Evolutionary conservation across 2,888 invertebrate genomes (phyloP).

Genomic region (Brachynemurus nebulosus): DNA sequence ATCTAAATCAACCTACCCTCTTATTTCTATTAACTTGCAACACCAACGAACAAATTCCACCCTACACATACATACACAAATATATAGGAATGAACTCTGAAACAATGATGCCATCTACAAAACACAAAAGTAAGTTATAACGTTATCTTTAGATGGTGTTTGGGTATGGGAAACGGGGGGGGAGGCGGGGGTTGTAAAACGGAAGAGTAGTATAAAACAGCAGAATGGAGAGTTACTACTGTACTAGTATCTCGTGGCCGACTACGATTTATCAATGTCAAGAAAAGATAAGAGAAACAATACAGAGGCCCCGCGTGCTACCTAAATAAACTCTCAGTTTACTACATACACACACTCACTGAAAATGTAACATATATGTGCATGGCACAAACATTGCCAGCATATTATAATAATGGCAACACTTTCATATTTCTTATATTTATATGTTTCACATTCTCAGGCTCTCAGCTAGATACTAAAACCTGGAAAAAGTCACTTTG

Average conservation of each 20-base stretch:
- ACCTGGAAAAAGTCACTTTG: too few relatives aligned
- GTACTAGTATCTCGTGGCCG: conserved; percentile 8
- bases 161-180: not conserved
- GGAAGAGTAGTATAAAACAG: conserved; percentile 9
- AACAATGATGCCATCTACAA: not conserved
- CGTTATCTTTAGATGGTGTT: conserved; percentile 2
- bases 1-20: too few relatives aligned
- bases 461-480: too few relatives aligned
- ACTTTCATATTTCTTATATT: not conserved
- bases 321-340: not conserved
- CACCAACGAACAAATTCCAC: too few relatives aligned
- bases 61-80: too few relatives aligned
- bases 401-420: not conserved
- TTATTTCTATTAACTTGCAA: too few relatives aligned
- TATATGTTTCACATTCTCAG: too few relatives aligned
- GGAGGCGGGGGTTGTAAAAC: not conserved
- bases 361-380: not conserved
- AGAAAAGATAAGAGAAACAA: conserved; percentile 10
- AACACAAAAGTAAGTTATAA: conserved; percentile 4
- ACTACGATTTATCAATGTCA: conserved; percentile 12
- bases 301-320: conserved; percentile 4
- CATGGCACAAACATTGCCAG: not conserved
- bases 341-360: not conserved
- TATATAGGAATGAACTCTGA: not conserved
- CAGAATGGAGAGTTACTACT: conserved; percentile 4